Evolutionary conservation across 1,140 invertebrate species (phyloP), one percentile per base, ranked within the genome.

Genomic region (Heliothis virescens): DNA sequence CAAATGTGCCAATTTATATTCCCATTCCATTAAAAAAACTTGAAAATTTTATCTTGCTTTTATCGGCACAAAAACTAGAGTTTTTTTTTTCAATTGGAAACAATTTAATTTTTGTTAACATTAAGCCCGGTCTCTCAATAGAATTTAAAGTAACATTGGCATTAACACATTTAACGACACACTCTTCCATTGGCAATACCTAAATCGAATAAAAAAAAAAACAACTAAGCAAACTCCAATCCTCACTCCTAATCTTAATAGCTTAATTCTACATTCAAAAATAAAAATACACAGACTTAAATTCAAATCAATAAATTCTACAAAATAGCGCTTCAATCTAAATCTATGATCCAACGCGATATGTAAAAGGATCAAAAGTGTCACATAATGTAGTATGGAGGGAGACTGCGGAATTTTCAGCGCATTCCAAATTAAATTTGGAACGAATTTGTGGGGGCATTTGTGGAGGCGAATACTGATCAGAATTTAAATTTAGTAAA

Each of bases 351-450:
- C 48, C 67, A 15, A 29, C 7, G 48, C 21, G 48, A 71, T 71
- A 71, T 71, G 67, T 71, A 71, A 71, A 53, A 71, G 48, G 67
- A 71, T 71, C 67, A 53, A 71, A 67, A 71, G 67, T 71, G 67
- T 71, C 67, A 53, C 47, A 71, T 71, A 71, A 71, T 71, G 13
- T 53, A 71, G 48, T 71, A 52, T 12, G 48, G 2, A 53, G 60
- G 74, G 48, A 34, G 60, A 76, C 59, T 52, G 21, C 60, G 74
- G 60, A 15, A 41, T 76, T 62, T 63, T 9, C 26, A 53, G 74
- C 74, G 74, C 74, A 76, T 76, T 53, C 74, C 60, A 65, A 76
- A 76, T 76, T 65, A 29, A 76, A 50, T 76, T 76, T 76, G 15
- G 48, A 63, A 18, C 74, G 60, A 76, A 76, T 76, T 76, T 76